Evolutionary conservation across 2,113 vertebrate species (phyloP).

Genomic region (Alethe diademata): DNA sequence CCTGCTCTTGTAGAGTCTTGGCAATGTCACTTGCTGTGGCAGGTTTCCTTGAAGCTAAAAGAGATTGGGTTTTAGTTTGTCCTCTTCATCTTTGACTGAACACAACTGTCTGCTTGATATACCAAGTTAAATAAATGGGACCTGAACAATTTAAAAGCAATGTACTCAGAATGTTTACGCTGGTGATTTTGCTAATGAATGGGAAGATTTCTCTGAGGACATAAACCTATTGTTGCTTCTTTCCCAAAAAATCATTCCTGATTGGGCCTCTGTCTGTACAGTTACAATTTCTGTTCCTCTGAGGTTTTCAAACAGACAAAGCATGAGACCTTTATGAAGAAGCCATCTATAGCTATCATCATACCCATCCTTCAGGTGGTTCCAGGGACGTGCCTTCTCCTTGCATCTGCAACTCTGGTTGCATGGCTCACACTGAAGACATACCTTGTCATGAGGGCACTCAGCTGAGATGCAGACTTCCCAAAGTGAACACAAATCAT

Average conservation of each 20-base stretch:
- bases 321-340: not conserved
- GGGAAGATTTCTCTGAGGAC: not conserved
- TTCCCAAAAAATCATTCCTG: not conserved
- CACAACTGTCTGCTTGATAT: not conserved
- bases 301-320: not conserved
- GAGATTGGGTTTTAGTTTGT: not conserved
- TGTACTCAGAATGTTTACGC: not conserved
- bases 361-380: not conserved
- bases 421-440: rapidly evolving
- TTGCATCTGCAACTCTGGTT: rapidly evolving
- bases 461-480: not conserved
- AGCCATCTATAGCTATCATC: not conserved
- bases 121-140: not conserved
- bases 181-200: not conserved
- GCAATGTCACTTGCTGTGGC: not conserved
- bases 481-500: not conserved
- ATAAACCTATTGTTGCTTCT: not conserved
- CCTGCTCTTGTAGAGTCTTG: not conserved
- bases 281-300: not conserved
- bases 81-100: not conserved
- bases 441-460: rapidly evolving
- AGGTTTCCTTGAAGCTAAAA: not conserved
- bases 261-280: not conserved
- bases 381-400: rapidly evolving
- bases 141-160: not conserved